Conservation (phyloP, 2,797 vertebrate genomes). For the Helicolenus hilgendorfi region DNA sequence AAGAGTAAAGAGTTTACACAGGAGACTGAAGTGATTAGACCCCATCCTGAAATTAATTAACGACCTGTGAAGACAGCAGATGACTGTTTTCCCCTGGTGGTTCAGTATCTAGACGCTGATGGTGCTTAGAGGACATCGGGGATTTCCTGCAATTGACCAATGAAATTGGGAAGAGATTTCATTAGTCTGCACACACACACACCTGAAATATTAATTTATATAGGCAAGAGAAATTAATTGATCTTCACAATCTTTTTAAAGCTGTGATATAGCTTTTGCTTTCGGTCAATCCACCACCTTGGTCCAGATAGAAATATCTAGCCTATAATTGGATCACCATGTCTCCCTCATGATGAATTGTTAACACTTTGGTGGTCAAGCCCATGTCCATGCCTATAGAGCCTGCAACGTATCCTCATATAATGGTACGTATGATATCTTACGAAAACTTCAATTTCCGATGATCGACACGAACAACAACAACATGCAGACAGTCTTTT, state of each 20-base stretch:
- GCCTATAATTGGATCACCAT: too few species aligned
- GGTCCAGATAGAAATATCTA: too few species aligned
- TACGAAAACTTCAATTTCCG: too few species aligned
- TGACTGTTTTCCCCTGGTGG: constrained; percentile 43
- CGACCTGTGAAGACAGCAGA: constrained; percentile 59
- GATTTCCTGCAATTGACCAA: constrained; percentile 13
- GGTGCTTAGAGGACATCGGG: constrained; percentile 14
- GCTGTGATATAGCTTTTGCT: neutral
- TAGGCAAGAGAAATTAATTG: neutral
- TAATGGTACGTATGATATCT: too few species aligned
- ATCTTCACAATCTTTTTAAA: neutral
- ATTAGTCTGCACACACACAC: neutral
- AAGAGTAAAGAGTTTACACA: constrained; percentile 22
- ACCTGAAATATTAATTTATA: too few species aligned
- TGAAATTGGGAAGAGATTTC: neutral
- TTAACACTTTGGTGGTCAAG: neutral
- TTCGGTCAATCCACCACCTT: too few species aligned
- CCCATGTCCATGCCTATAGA: neutral
- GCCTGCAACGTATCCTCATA: too few species aligned
- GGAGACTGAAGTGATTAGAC: constrained; percentile 54
- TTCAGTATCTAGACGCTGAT: constrained; percentile 7
- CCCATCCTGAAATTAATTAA: constrained; percentile 74
- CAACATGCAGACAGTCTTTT: too few species aligned
- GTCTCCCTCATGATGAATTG: neutral
- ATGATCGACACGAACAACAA: too few species aligned